Evolutionary conservation across 2,888 invertebrate species (phyloP).

Genomic region (Hydropsyche betteni): DNA sequence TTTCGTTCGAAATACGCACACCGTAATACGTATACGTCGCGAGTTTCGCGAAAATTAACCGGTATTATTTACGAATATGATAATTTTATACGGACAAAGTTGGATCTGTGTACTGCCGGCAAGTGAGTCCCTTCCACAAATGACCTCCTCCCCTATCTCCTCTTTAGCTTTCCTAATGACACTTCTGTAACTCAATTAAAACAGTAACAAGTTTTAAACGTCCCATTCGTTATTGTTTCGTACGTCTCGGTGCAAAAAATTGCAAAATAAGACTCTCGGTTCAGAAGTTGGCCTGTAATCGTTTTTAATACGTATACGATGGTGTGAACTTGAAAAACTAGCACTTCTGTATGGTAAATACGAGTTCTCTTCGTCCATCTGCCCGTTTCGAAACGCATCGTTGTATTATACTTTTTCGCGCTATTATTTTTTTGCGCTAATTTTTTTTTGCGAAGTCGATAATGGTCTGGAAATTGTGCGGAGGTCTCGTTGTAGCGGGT

Average conservation of each 20-base stretch:
- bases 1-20: too few relatives aligned
- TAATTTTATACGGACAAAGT: constrained; percentile 17
- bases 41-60: too few relatives aligned
- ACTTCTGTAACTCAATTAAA: constrained; percentile 29
- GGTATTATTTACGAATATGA: constrained; percentile 27
- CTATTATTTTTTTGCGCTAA: too few relatives aligned
- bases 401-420: too few relatives aligned
- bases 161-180: constrained; percentile 14
- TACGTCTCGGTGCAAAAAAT: neutral
- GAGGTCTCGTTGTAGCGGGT: too few relatives aligned
- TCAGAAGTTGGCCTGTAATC: neutral
- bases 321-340: neutral
- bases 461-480: too few relatives aligned
- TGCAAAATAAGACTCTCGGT: too few relatives aligned
- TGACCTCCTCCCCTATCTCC: constrained; percentile 11
- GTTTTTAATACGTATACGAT: neutral
- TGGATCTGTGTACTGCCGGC: neutral
- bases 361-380: neutral
- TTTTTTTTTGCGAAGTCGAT: too few relatives aligned
- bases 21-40: too few relatives aligned
- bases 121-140: constrained; percentile 25
- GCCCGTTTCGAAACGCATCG: neutral
- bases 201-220: constrained; percentile 30
- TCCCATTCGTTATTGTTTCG: constrained; percentile 31
- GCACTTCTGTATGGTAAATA: neutral